Evolutionary conservation across 23 tunicate genomes (phyloP).

Genomic region (Styela clava): DNA sequence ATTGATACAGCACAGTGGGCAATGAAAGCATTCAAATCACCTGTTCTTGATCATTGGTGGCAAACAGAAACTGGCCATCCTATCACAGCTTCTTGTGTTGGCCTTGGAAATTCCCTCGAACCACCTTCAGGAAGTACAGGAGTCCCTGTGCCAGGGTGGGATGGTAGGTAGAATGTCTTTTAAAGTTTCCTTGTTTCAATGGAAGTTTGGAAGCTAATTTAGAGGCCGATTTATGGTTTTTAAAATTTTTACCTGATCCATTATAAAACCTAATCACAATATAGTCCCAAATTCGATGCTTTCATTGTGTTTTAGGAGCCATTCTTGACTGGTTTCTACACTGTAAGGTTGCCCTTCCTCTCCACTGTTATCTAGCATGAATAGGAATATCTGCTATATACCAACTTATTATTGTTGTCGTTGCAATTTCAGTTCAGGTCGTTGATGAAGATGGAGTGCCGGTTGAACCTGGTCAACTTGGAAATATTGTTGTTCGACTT

Average conservation of each 20-base stretch:
- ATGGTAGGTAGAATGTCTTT: slow-evolving; percentile 56
- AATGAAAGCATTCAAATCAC: slow-evolving; percentile 56
- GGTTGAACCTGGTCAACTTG: slow-evolving; percentile 59
- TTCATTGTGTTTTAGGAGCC: too few species aligned
- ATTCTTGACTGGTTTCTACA: too few species aligned
- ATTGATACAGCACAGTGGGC: slow-evolving; percentile 78
- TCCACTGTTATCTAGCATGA: too few species aligned
- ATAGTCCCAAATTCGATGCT: too few species aligned
- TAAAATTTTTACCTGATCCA: too few species aligned
- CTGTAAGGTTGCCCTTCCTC: too few species aligned
- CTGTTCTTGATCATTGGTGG: slow-evolving; percentile 97
- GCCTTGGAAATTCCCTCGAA: slow-evolving; percentile 48
- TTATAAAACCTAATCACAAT: too few species aligned
- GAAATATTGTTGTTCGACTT: slow-evolving; percentile 79
- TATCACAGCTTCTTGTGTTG: slow-evolving; percentile 84
- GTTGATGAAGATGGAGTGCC: slow-evolving; percentile 76
- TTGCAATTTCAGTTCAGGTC: slow-evolving; percentile 79
- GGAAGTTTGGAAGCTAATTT: neutral
- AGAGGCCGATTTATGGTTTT: too few species aligned
- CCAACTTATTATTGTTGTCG: too few species aligned
- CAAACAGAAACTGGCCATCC: slow-evolving; percentile 90
- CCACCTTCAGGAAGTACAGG: slow-evolving; percentile 87
- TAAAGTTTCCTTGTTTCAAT: neutral
- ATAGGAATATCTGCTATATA: too few species aligned
- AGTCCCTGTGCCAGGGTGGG: slow-evolving; percentile 93